Evolutionary conservation across 2,888 invertebrate species (phyloP).

Genomic region (Idaea straminata): DNA sequence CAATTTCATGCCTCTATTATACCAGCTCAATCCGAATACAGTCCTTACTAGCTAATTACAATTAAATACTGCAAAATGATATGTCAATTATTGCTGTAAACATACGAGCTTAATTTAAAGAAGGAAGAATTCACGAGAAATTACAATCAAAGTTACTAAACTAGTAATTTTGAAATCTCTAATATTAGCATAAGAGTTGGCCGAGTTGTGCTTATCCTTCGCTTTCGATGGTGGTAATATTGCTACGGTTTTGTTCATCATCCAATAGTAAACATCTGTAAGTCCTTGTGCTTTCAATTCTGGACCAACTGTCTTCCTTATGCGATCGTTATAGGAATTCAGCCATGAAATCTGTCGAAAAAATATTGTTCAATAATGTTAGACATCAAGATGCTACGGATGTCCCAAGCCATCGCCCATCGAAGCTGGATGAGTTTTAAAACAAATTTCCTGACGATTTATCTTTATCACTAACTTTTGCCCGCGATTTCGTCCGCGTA

Average conservation of each 20-base stretch:
- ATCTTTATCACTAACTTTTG: no score
- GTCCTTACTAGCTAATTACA: neutral
- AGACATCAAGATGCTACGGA: neutral
- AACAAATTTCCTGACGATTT: no score
- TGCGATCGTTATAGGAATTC: constrained; percentile 87
- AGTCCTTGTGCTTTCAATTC: constrained; percentile 86
- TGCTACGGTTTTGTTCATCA: constrained; percentile 89
- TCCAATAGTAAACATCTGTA: constrained; percentile 89
- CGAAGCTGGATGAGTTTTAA: no score
- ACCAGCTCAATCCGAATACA: neutral
- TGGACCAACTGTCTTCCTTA: constrained; percentile 85
- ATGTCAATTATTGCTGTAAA: neutral
- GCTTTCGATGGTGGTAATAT: constrained; percentile 66
- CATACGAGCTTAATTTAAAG: neutral
- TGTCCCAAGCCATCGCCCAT: no score
- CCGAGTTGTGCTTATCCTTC: constrained; percentile 28
- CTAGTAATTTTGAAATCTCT: constrained; percentile 8
- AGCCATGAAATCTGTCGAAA: constrained; percentile 86
- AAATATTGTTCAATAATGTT: neutral
- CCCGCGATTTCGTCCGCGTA: no score
- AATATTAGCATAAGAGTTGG: constrained; percentile 25
- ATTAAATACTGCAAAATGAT: neutral
- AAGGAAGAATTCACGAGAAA: neutral
- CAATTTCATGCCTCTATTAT: neutral
- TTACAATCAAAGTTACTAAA: constrained; percentile 11